phyloP scores from a whole-genome alignment of 1,140 invertebrate genomes.

The roundworm (Caenorhabditis elegans) region WBcel235 BX284605.5:10886001-10886500 shows the following conservation, averaged over 20 bases:
- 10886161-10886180: too few species aligned
- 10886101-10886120: too few species aligned
- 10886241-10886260: too few species aligned
- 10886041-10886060: not conserved
- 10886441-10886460: conserved; percentile 1
- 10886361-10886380: not conserved
- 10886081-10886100: conserved; percentile 1
- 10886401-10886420: not conserved
- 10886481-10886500: not conserved
- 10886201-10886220: too few species aligned
- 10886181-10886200: too few species aligned
- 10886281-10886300: too few species aligned
- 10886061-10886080: not conserved
- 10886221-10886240: too few species aligned
- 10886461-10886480: not conserved
- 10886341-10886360: conserved; percentile 12
- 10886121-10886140: not conserved
- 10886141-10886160: not conserved
- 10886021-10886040: not conserved
- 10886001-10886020: conserved; percentile 1
- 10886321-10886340: not conserved
- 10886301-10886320: not conserved
- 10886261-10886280: too few species aligned
- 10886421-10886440: not conserved
- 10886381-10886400: not conserved